Conservation (phyloP, 2,888 invertebrate genomes). For the Eulithis prunata region DNA sequence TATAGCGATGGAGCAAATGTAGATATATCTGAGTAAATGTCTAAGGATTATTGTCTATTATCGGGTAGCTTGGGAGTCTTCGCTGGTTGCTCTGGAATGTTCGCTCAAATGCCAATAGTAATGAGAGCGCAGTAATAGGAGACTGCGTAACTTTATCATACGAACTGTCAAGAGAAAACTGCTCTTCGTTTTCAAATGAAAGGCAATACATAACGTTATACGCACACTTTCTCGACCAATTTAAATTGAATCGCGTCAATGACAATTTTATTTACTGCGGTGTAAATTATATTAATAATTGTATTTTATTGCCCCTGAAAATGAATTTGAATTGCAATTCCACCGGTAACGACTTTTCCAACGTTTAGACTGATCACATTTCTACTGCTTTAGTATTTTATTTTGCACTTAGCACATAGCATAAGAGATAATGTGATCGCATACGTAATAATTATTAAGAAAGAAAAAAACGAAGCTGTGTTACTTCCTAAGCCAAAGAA, state of each 20-base stretch:
- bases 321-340: neutral
- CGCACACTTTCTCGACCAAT: conserved; percentile 66
- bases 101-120: conserved; percentile 58
- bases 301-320: conserved; percentile 11
- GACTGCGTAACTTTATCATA: conserved; percentile 74
- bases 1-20: too few species aligned
- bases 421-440: too few species aligned
- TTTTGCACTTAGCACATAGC: too few species aligned
- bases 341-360: too few species aligned
- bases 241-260: conserved; percentile 59
- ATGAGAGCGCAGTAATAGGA: conserved; percentile 68
- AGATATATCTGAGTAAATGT: neutral
- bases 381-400: too few species aligned
- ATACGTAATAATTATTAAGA: too few species aligned
- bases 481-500: too few species aligned
- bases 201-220: conserved; percentile 67
- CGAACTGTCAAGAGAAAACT: conserved; percentile 64
- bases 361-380: too few species aligned
- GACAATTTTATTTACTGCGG: conserved; percentile 38
- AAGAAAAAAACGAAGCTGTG: too few species aligned
- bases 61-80: neutral
- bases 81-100: conserved; percentile 31
- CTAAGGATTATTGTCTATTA: neutral
- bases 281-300: conserved; percentile 7
- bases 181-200: conserved; percentile 73